Evolutionary conservation across 2,113 vertebrate species (phyloP).

Genomic region (Abramis brama): DNA sequence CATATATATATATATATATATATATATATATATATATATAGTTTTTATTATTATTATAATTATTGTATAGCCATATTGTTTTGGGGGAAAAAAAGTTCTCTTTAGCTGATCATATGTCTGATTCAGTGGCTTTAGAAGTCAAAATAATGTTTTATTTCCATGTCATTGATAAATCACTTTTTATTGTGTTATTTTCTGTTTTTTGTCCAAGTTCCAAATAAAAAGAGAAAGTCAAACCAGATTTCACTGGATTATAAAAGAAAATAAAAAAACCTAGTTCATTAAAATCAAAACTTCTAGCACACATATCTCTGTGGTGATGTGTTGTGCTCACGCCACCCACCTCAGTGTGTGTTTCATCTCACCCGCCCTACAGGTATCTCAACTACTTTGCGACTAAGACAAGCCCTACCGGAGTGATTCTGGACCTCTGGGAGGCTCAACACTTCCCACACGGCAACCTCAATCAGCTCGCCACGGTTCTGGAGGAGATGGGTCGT

Average conservation of each 20-base stretch:
- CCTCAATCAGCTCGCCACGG: conserved; percentile 90
- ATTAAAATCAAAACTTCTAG: neutral
- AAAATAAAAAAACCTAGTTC: neutral
- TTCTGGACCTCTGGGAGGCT: conserved; percentile 98
- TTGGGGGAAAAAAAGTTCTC: neutral
- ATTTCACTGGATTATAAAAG: neutral
- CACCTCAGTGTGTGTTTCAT: neutral
- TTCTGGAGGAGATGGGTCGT: conserved; percentile 97
- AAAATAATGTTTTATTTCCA: neutral
- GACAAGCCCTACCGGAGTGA: conserved; percentile 94
- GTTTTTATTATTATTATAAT: too few species aligned
- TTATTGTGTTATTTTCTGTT: neutral
- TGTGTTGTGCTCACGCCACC: too few species aligned
- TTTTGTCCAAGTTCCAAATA: neutral
- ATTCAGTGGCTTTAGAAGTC: neutral
- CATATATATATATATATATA: too few species aligned
- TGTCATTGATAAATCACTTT: neutral
- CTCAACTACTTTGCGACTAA: conserved; percentile 98
- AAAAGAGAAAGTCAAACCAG: neutral
- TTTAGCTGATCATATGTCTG: neutral
- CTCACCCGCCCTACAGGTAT: conserved; percentile 77
- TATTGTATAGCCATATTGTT: too few species aligned
- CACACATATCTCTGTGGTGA: neutral
- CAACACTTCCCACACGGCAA: conserved; percentile 97
- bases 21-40: too few species aligned